Evolutionary conservation across 2,797 vertebrate species (phyloP).

Genomic region (Cetoscarus ocellatus): DNA sequence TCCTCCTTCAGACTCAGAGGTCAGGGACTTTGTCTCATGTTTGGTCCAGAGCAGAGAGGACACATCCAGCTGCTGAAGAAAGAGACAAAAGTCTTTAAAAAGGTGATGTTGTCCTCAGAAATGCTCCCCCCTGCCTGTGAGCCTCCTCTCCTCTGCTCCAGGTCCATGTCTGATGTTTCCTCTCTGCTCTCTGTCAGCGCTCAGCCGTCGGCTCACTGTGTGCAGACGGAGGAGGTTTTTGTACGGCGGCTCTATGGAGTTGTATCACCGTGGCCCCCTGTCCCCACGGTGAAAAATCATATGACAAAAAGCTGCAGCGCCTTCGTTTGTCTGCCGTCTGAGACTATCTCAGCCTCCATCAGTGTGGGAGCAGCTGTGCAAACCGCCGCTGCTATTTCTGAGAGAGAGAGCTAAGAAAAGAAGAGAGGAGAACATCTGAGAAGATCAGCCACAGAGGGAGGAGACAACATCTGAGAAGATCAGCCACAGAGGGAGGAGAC

Average conservation of each 20-base stretch:
- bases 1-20: not conserved
- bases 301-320: constrained; percentile 87
- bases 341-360: constrained; percentile 75
- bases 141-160: not conserved
- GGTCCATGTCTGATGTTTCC: not conserved
- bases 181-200: not conserved
- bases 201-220: constrained; percentile 21
- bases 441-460: constrained; percentile 33
- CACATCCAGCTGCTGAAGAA: no score
- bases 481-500: no score
- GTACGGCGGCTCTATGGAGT: constrained; percentile 83
- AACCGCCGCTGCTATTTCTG: constrained; percentile 79
- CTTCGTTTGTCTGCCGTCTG: constrained; percentile 5
- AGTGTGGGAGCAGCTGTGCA: constrained; percentile 31
- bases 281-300: constrained; percentile 90
- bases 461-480: constrained; percentile 4
- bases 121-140: not conserved
- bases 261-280: constrained; percentile 92
- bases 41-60: no score
- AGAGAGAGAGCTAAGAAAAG: constrained; percentile 66
- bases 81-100: no score
- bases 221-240: constrained; percentile 86
- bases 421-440: constrained; percentile 3
- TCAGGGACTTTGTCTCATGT: no score
- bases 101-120: no score